These are phyloP conservation scores for Synaphobranchus kaupii DNA, from an alignment of 2,797 vertebrate species.

Conservation along the genomic window DNA sequence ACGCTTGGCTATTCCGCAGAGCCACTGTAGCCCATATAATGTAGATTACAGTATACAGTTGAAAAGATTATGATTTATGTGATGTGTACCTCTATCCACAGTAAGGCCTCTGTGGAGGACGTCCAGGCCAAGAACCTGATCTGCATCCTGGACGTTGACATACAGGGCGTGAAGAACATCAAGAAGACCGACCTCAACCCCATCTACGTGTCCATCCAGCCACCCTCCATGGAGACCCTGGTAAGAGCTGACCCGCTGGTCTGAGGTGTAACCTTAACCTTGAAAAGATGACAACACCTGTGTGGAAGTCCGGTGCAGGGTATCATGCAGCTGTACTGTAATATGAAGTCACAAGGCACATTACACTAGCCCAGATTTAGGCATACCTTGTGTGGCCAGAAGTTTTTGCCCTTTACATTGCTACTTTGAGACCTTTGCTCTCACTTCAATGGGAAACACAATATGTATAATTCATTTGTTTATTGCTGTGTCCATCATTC, in stretches of 20 bases:
- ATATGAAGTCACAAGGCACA: not conserved
- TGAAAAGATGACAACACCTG: not conserved
- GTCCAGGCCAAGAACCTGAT: conserved; percentile 94
- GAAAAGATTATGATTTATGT: not conserved
- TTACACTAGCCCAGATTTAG: too few species aligned
- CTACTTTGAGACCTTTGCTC: too few species aligned
- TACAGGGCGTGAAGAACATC: conserved; percentile 94
- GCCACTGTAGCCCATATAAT: not conserved
- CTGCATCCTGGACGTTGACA: conserved; percentile 93
- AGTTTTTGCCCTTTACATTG: too few species aligned
- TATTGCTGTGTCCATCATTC: too few species aligned
- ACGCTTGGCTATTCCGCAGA: not conserved
- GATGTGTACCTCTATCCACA: conserved; percentile 48
- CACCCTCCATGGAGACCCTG: conserved; percentile 83
- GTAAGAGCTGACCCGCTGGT: conserved; percentile 66
- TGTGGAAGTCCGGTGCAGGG: not conserved
- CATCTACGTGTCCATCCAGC: conserved; percentile 91
- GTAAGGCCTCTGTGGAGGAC: conserved; percentile 86
- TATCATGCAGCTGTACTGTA: not conserved
- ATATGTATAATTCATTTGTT: too few species aligned
- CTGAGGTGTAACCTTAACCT: not conserved
- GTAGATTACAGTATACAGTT: not conserved
- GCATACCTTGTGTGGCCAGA: too few species aligned
- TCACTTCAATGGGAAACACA: too few species aligned
- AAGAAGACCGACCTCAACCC: conserved; percentile 87